Evolutionary conservation across 2,888 invertebrate species (phyloP).

Genomic region (Oscheius sp.): DNA sequence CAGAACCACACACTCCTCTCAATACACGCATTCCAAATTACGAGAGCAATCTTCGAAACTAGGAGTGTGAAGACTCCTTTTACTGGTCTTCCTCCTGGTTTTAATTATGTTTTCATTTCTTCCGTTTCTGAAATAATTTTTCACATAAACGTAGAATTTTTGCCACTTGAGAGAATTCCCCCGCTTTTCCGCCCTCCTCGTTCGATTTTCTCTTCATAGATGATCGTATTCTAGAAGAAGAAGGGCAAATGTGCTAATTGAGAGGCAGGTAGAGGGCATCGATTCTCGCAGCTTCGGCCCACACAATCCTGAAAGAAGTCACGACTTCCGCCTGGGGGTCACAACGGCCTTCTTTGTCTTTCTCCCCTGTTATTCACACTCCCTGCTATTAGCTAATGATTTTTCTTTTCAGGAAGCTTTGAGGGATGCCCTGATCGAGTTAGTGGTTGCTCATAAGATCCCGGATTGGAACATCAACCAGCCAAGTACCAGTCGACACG

Average conservation of each 20-base stretch:
- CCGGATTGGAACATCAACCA: slow-evolving; percentile 45
- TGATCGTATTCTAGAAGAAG: background rate
- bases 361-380: too few relatives aligned
- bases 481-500: slow-evolving; percentile 24
- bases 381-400: too few relatives aligned
- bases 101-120: too few relatives aligned
- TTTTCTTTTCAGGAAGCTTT: slow-evolving; percentile 41
- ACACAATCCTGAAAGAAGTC: too few relatives aligned
- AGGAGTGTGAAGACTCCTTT: background rate
- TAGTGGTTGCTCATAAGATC: slow-evolving; percentile 41
- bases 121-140: background rate
- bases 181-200: background rate
- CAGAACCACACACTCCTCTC: background rate
- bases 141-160: background rate
- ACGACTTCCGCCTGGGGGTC: too few relatives aligned
- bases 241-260: slow-evolving; percentile 9
- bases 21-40: slow-evolving; percentile 4
- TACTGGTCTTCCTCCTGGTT: background rate
- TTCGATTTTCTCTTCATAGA: background rate
- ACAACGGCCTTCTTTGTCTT: background rate
- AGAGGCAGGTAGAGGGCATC: slow-evolving; percentile 13
- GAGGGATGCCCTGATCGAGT: slow-evolving; percentile 46
- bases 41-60: background rate
- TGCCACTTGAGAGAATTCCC: background rate
- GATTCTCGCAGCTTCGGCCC: slow-evolving; percentile 10